A percentile compares a stretch with the other conserved stretches of the same genome.
Conservation (phyloP, 2,797 vertebrate genomes). For the Sardinella longiceps region DNA sequence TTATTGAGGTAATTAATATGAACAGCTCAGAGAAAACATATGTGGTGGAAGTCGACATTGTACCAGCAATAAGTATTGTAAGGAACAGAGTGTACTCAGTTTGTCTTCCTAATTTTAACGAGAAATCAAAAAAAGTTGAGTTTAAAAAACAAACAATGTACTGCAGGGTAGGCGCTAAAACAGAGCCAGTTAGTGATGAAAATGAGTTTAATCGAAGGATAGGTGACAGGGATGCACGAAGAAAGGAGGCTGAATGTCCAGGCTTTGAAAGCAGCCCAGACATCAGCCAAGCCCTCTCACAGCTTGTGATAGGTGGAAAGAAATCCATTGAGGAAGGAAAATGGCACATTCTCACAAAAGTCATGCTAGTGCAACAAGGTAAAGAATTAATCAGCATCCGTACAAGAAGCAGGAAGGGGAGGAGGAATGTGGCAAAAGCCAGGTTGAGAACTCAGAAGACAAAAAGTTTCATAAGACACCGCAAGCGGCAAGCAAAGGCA, state of each 20-base stretch:
- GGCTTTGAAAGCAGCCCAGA: slow-evolving; percentile 45
- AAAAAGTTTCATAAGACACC: too few relatives aligned
- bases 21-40: slow-evolving; percentile 68
- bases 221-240: slow-evolving; percentile 67
- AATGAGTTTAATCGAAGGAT: slow-evolving; percentile 67
- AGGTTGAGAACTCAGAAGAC: too few relatives aligned
- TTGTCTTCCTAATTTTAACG: slow-evolving; percentile 75
- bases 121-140: slow-evolving; percentile 69
- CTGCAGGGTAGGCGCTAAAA: slow-evolving; percentile 77
- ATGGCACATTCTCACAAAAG: slow-evolving; percentile 79
- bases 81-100: slow-evolving; percentile 70
- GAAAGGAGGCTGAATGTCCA: slow-evolving; percentile 74
- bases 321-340: slow-evolving; percentile 77
- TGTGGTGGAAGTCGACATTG: slow-evolving; percentile 82
- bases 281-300: slow-evolving; percentile 68
- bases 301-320: slow-evolving; percentile 75
- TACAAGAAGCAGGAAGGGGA: too few relatives aligned
- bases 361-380: too few relatives aligned
- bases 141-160: slow-evolving; percentile 65
- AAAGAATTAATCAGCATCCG: too few relatives aligned
- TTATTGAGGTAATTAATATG: slow-evolving; percentile 78
- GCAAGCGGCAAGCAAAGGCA: too few relatives aligned
- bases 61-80: slow-evolving; percentile 68
- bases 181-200: slow-evolving; percentile 66
- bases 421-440: too few relatives aligned